Conservation (phyloP, 2,888 invertebrate genomes). For the Ichneumon xanthorius region DNA sequence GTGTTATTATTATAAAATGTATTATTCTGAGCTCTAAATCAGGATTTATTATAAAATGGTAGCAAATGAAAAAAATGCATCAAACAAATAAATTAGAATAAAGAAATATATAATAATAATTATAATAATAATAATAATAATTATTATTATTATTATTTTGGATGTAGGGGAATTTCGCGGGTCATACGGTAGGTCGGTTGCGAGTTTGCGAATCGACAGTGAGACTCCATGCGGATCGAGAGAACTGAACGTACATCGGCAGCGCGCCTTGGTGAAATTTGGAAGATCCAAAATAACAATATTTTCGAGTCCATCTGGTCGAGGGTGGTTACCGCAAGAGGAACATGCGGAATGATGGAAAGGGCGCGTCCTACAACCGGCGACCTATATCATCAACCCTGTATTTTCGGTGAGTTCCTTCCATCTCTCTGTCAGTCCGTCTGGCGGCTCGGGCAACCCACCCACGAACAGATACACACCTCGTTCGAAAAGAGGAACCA, state of each 20-base stretch:
- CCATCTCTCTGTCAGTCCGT: conserved; percentile 31
- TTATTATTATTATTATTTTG: background rate
- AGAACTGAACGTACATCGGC: background rate
- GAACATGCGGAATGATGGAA: conserved; percentile 50
- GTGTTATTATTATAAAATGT: too few species aligned
- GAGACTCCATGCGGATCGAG: too few species aligned
- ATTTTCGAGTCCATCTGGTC: conserved; percentile 51
- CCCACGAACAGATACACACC: conserved; percentile 65
- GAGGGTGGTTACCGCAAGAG: conserved; percentile 19
- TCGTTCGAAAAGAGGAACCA: conserved; percentile 72
- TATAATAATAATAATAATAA: background rate
- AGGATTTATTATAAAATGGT: too few species aligned
- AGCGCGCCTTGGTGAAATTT: background rate
- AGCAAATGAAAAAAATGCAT: too few species aligned
- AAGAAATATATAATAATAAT: background rate
- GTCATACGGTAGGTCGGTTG: too few species aligned
- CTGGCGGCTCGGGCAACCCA: conserved; percentile 46
- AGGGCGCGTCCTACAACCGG: conserved; percentile 42
- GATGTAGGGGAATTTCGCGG: too few species aligned
- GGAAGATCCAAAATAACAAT: background rate
- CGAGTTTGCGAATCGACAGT: too few species aligned
- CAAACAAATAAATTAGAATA: background rate
- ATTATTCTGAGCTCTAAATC: too few species aligned
- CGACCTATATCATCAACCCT: conserved; percentile 60
- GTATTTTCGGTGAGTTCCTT: conserved; percentile 55